Evolutionary conservation across 1,140 invertebrate species (phyloP), one percentile per base, ranked within the genome.

Genomic region (Magallana ariakensis): DNA sequence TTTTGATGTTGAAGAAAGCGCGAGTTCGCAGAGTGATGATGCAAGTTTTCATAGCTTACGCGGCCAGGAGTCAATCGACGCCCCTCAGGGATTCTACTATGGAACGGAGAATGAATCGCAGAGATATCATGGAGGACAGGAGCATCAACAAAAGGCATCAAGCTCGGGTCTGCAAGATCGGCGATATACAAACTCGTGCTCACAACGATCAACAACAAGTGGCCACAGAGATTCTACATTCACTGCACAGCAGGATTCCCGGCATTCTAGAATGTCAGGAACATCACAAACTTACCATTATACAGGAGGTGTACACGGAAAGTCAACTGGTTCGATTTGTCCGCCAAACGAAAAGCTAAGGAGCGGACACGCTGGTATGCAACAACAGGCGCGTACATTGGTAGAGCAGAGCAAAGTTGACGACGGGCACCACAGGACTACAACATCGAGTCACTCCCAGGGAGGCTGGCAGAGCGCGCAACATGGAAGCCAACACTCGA

Each of bases 1-100:
- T 13, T 84, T 84, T 54, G 80, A 82, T 22, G 15, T 19, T 19
- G 33, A 53, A 16, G 46, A 55, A 15, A 53, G 46, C 19, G 13
- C 70, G 9, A 82, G 19, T 22, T 82, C 80, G 4, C n/a, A 16
- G 16, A 82, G 80, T 82, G 80, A 82, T 54, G 80, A 82, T 10
- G 10, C 46, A 54, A 82, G 80, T 26, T 75, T 75, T 26, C 66
- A 75, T 75, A 75, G 66, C 33, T 75, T 75, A 75, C 66, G 66
- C 9, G 66, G 33, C 2, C 66, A 75, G 33, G 22, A 75, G 22
- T 75, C 66, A 11, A 33, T 75, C 66, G 19, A 75, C 8, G 66
- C 66, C 15, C 66, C 66, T 22, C 22, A 22, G 2, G 22, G 66
- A 26, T 75, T 75, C 13, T 75, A 75, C 66, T 75, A 75, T 75